These are phyloP conservation scores for Anastrepha ludens DNA, from an alignment of 1,140 invertebrate genomes.

Conservation along the genomic window DNA sequence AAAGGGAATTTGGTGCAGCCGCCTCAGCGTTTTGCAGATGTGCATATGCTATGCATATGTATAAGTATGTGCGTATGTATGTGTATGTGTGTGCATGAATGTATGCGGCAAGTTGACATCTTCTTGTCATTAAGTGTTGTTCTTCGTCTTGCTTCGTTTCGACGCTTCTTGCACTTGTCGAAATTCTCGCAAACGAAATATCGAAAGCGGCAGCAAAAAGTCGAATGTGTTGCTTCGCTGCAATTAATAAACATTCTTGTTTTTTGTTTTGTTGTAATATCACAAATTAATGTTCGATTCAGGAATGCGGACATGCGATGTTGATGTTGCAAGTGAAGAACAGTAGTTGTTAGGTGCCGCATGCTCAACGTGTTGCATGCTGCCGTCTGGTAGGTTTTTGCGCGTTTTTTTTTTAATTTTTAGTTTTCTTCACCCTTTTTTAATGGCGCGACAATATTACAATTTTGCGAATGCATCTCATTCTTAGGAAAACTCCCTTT, in stretches of 20 bases:
- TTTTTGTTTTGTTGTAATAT: conserved; percentile 48
- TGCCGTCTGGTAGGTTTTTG: conserved; percentile 7
- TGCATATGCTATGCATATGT: neutral
- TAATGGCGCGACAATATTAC: conserved; percentile 40
- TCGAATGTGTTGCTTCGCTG: conserved; percentile 34
- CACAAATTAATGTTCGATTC: conserved; percentile 54
- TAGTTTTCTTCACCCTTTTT: neutral
- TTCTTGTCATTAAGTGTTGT: conserved; percentile 54
- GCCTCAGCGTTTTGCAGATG: conserved; percentile 41
- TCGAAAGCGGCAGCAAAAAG: conserved; percentile 37
- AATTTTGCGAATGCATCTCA: neutral
- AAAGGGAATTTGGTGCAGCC: neutral
- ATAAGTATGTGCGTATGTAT: neutral
- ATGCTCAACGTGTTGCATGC: conserved; percentile 10
- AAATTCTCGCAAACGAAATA: conserved; percentile 37
- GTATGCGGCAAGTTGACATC: conserved; percentile 44
- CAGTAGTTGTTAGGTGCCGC: conserved; percentile 5
- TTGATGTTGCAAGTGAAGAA: conserved; percentile 37
- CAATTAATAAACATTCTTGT: conserved; percentile 51
- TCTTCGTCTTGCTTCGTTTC: conserved; percentile 15
- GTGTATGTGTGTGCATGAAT: neutral
- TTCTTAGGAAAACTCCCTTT: neutral
- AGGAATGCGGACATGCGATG: conserved; percentile 48
- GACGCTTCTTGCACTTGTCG: neutral
- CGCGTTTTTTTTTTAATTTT: neutral